phyloP scores from a whole-genome alignment of 1,140 invertebrate genomes.

The Atta colombica region DNA sequence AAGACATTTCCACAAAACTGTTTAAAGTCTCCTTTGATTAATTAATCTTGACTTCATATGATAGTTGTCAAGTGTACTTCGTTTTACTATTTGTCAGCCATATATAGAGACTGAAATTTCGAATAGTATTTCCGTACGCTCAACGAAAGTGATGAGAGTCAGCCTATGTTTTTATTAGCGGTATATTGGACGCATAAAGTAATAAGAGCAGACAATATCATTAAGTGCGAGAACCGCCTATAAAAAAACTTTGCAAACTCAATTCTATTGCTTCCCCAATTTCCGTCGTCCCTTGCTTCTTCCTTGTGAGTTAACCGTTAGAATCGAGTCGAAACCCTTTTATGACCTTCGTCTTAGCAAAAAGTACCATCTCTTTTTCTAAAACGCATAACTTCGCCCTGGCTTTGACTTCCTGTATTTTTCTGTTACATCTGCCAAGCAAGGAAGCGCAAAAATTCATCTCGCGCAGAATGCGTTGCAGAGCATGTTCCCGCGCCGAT shows the following conservation, averaged over 20 bases:
- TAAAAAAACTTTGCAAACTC: constrained; percentile 81
- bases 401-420: constrained; percentile 44
- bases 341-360: constrained; percentile 3
- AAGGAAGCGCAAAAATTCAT: constrained; percentile 46
- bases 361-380: constrained; percentile 32
- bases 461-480: neutral
- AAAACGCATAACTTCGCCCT: constrained; percentile 38
- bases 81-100: neutral
- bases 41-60: neutral
- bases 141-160: constrained; percentile 4
- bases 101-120: constrained; percentile 7
- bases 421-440: neutral
- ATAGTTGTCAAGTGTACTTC: neutral
- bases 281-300: constrained; percentile 20
- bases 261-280: constrained; percentile 73
- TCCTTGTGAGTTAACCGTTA: constrained; percentile 19
- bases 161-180: constrained; percentile 76
- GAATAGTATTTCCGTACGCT: neutral
- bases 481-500: constrained; percentile 23
- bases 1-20: constrained; percentile 1
- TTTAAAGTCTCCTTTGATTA: neutral
- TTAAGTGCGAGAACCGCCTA: constrained; percentile 75
- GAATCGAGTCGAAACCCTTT: neutral
- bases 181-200: constrained; percentile 41
- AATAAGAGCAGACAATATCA: constrained; percentile 80